These are phyloP conservation scores for Daphoenositta chrysoptera DNA, from an alignment of 2,113 vertebrate genomes.

Conservation along the genomic window DNA sequence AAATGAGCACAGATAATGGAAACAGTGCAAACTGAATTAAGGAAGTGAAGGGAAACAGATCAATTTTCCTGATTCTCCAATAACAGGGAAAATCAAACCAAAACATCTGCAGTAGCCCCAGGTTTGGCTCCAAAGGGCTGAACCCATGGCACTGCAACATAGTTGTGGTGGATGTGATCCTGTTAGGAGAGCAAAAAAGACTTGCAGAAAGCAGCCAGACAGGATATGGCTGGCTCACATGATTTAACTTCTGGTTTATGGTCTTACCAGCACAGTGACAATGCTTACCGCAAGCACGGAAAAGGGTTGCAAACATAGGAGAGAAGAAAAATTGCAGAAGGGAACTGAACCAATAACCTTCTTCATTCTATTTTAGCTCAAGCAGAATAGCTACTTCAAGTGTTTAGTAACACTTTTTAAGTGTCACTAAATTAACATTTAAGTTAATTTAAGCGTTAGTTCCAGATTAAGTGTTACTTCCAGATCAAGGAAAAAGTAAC, in stretches of 20 bases:
- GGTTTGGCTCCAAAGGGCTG: background rate
- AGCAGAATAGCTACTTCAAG: background rate
- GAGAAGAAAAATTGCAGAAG: background rate
- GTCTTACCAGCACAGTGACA: background rate
- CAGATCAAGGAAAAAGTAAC: background rate
- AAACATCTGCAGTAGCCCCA: background rate
- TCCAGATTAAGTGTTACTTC: background rate
- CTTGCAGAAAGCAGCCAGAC: background rate
- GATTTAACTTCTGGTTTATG: background rate
- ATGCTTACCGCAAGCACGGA: background rate
- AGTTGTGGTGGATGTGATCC: background rate
- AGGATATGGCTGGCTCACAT: background rate
- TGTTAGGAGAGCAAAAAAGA: background rate
- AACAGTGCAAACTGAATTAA: background rate
- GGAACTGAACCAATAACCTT: background rate
- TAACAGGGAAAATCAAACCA: background rate
- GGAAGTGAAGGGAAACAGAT: background rate
- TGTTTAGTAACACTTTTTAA: background rate
- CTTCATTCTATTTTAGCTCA: background rate
- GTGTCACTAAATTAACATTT: too few species aligned
- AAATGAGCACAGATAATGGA: slow-evolving; percentile 3
- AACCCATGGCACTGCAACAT: background rate
- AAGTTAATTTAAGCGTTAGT: background rate
- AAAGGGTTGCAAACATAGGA: background rate
- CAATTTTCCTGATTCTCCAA: background rate